A percentile compares a stretch with the other conserved stretches of the same genome.
Conservation (phyloP, 1,140 invertebrate species). For the Apis mellifera region Amel_HAv3.1 CM009936.2:6559001-6559500, state of each 20-base stretch:
- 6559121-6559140: too few relatives aligned
- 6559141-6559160: too few relatives aligned
- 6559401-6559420: conserved; percentile 95
- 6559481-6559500: not conserved
- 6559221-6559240: too few relatives aligned
- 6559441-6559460: not conserved
- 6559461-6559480: not conserved
- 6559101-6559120: too few relatives aligned
- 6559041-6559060: too few relatives aligned
- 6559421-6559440: conserved; percentile 86
- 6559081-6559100: too few relatives aligned
- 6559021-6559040: not conserved
- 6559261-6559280: too few relatives aligned
- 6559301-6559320: not conserved
- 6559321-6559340: conserved; percentile 75
- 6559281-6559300: too few relatives aligned
- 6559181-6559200: too few relatives aligned
- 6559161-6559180: too few relatives aligned
- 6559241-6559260: too few relatives aligned
- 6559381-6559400: conserved; percentile 97
- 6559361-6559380: conserved; percentile 96
- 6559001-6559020: conserved; percentile 35
- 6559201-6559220: too few relatives aligned
- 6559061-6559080: not conserved
- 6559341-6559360: conserved; percentile 97